Percentiles rank a stretch among this genome's conserved stretches.
These are phyloP conservation scores for Oscheius onirici DNA, from an alignment of 2,888 invertebrate species.

Conservation along the genomic window DNA sequence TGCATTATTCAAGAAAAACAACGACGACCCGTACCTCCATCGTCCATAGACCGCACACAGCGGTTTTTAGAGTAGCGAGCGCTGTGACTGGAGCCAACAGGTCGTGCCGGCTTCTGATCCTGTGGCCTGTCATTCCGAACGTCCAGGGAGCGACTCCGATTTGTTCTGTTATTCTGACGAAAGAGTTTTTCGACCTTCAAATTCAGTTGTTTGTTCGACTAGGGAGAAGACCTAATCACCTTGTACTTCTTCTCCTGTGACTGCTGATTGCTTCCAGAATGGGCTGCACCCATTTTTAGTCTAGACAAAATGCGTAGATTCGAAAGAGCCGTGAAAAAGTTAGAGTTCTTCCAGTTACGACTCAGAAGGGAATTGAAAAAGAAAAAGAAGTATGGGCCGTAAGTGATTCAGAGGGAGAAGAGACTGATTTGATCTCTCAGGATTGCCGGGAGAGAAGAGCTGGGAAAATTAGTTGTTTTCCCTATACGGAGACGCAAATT, in stretches of 20 bases:
- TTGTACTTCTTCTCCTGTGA: slow-evolving; percentile 22
- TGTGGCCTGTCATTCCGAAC: slow-evolving; percentile 44
- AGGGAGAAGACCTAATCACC: neutral
- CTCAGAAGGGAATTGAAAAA: neutral
- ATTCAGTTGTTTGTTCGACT: neutral
- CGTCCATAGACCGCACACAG: slow-evolving; percentile 38
- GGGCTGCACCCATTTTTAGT: slow-evolving; percentile 17
- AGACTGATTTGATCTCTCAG: too few species aligned
- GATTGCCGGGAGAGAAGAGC: too few species aligned
- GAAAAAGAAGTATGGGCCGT: neutral
- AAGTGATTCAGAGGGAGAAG: too few species aligned
- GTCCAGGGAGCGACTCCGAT: slow-evolving; percentile 56
- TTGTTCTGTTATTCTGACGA: slow-evolving; percentile 57
- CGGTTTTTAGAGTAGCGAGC: slow-evolving; percentile 47
- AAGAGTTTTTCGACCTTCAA: slow-evolving; percentile 60
- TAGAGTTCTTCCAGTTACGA: neutral
- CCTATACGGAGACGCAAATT: slow-evolving; percentile 2
- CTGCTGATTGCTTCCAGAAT: slow-evolving; percentile 15
- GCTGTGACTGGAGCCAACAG: slow-evolving; percentile 49
- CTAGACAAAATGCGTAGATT: neutral
- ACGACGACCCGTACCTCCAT: slow-evolving; percentile 39
- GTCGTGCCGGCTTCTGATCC: slow-evolving; percentile 39
- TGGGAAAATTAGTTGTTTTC: slow-evolving; percentile 25
- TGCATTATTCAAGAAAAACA: slow-evolving; percentile 4
- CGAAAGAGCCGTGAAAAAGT: neutral